Base-by-base conservation (phyloP, 2,113 vertebrate species). In the Colinus virginianus region DNA sequence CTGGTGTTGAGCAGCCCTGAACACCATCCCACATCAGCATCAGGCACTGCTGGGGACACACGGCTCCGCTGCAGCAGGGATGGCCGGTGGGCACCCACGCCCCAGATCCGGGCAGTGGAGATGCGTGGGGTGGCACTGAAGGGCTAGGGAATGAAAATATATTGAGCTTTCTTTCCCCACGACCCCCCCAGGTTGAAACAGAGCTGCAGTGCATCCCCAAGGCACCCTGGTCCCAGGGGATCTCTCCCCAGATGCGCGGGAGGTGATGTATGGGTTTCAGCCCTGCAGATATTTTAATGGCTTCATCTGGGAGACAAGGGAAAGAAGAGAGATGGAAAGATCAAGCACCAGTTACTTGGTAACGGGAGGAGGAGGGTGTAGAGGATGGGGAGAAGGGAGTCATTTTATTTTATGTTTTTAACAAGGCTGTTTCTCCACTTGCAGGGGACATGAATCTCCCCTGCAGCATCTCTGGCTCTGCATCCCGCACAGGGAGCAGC, bases 11-110 rank as follows among this genome's bases (percentile, higher is more conserved):
- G 84, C 0, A 76, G 17, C 6, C 91, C 61, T 70, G 43, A 71
- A 5, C 40, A 71, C 61, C 43, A 92, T 43, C 67, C 49, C 0
- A 74, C 11, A 61, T 66, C 81, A 28, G 58, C 8, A 8, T 94
- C 32, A 2, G 21, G 88, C 26, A 32, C 92, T 4, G 90, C 38
- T 2, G 86, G 45, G 46, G 81, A 96, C n/a, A 68, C 21, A 17
- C 69, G 96, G 91, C 97, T 95, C 75, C 94, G 97, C 67, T 97
- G 98, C 45, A 98, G 97, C 63, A 97, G 94, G 43, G 97, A 97
- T 0, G 97, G 97, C 74, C 96, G 96, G 49, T 96, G 96, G 64
- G 97, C 89, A 1, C 97, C 97, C 2, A 83, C n/a, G 1, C 98
- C 93, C 0, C 36, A 96, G 59, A 97, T 97, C 95, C 94, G 98